Conservation (phyloP, 1,140 invertebrate genomes). For the Monochamus saltuarius region DNA sequence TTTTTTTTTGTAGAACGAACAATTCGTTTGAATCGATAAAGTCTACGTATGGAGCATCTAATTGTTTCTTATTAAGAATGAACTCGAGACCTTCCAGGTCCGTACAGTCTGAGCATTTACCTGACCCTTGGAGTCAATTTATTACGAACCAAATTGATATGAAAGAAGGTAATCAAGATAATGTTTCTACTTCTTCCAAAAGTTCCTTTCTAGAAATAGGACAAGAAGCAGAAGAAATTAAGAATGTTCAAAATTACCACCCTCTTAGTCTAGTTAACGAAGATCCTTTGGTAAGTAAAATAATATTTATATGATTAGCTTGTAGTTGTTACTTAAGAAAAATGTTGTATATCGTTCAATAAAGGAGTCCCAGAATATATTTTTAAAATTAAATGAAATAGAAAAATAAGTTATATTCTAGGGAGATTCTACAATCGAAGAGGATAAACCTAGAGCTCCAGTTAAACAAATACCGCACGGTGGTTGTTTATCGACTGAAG, state of each 20-base stretch:
- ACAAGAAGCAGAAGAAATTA: conserved; percentile 51
- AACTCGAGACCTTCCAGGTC: conserved; percentile 72
- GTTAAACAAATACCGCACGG: conserved; percentile 60
- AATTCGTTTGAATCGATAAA: conserved; percentile 81
- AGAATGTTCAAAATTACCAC: conserved; percentile 56
- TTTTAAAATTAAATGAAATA: no score
- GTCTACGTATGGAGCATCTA: conserved; percentile 77
- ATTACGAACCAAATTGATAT: conserved; percentile 39
- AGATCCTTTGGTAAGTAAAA: conserved; percentile 38
- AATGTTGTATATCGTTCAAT: not conserved
- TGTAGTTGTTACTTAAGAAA: not conserved
- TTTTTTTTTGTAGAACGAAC: conserved; percentile 68
- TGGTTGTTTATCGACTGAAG: conserved; percentile 71
- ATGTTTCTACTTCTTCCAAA: conserved; percentile 29
- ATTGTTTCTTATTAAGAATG: conserved; percentile 85
- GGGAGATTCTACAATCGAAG: conserved; percentile 27
- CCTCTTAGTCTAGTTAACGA: conserved; percentile 63
- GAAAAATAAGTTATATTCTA: conserved; percentile 10
- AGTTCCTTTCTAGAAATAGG: conserved; percentile 51
- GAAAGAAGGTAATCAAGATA: conserved; percentile 26
- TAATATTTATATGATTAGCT: not conserved
- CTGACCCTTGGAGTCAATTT: conserved; percentile 84
- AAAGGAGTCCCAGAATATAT: not conserved
- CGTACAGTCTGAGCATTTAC: conserved; percentile 61
- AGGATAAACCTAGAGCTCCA: conserved; percentile 29